phyloP scores from a whole-genome alignment of 2,113 vertebrate species.

The Pionites leucogaster region DNA sequence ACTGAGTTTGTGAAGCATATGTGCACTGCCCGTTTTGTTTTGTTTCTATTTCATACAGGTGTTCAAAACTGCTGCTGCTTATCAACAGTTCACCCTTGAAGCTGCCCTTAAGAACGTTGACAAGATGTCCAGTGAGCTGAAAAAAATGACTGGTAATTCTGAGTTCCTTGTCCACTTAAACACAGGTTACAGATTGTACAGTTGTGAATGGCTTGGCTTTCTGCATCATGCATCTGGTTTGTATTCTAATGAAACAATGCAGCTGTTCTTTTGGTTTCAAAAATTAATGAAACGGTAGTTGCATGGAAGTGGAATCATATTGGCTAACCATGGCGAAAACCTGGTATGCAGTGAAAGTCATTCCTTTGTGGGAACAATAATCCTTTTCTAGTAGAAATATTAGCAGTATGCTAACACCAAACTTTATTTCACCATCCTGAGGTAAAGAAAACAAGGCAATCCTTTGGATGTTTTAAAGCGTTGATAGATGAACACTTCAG shows the following conservation, averaged over 20 bases:
- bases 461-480: neutral
- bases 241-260: neutral
- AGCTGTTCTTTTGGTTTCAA: neutral
- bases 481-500: neutral
- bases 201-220: neutral
- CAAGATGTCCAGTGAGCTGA: slow-evolving; percentile 68
- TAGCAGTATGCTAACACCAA: neutral
- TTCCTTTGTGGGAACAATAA: neutral
- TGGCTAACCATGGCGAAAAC: neutral
- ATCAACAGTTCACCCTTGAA: slow-evolving; percentile 58
- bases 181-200: neutral
- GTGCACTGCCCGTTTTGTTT: neutral
- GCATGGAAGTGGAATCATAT: neutral
- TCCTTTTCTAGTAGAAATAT: neutral
- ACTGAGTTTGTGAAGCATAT: neutral
- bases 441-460: neutral
- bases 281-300: neutral
- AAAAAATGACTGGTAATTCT: slow-evolving; percentile 74
- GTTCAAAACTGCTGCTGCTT: neutral
- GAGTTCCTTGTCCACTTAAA: neutral
- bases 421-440: neutral
- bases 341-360: neutral
- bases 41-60: slow-evolving; percentile 50
- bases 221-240: neutral
- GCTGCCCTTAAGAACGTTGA: slow-evolving; percentile 60